Percentiles rank a stretch among this genome's conserved stretches.
Conservation (phyloP, 2,113 vertebrate genomes). For the Ariopsis seemanni region DNA sequence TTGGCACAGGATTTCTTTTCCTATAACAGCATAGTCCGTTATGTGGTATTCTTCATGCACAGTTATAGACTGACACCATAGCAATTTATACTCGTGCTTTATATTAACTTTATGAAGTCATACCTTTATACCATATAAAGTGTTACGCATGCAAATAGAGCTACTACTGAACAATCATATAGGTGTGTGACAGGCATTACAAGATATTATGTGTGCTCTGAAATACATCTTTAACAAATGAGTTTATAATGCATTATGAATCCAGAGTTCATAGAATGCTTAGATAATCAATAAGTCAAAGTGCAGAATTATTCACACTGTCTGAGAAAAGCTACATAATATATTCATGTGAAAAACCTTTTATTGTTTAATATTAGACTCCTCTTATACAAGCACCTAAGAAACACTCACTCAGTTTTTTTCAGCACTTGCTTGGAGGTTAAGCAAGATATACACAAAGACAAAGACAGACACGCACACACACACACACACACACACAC, state of each 20-base stretch:
- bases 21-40: too few species aligned
- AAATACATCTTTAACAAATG: background rate
- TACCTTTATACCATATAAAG: background rate
- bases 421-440: conserved; percentile 43
- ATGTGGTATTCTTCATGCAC: background rate
- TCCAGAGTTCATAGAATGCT: background rate
- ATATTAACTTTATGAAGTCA: background rate
- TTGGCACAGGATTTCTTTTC: too few species aligned
- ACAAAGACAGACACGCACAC: conserved; percentile 2
- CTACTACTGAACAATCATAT: background rate
- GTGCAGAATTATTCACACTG: conserved; percentile 17
- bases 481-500: conserved; percentile 7
- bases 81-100: background rate
- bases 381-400: conserved; percentile 44
- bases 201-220: background rate
- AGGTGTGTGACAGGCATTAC: background rate
- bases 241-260: background rate
- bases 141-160: background rate
- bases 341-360: conserved; percentile 19
- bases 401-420: conserved; percentile 43
- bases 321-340: conserved; percentile 25
- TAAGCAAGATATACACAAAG: conserved; percentile 22
- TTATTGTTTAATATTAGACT: conserved; percentile 35
- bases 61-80: background rate
- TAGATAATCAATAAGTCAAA: conserved; percentile 28